Base-by-base conservation (phyloP, 2,797 vertebrate genomes). In the Sebastes minor region DNA sequence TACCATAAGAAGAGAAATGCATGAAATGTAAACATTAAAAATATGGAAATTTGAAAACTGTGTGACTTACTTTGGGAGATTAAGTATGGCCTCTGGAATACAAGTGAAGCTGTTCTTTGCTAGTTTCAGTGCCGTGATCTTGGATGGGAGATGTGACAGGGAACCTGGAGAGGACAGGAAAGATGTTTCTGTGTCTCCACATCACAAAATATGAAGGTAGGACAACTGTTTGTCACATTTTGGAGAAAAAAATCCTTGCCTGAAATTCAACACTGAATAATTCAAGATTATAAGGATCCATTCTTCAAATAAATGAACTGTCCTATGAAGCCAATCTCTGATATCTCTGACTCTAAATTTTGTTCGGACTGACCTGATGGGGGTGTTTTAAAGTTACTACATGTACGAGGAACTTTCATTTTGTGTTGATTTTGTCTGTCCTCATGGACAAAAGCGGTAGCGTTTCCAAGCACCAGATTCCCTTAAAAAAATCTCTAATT, bases 31-130 rank as follows among this genome's bases (percentile, higher is more conserved):
- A 11, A 42, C 1, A 30, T 22, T 16, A 16, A 6, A 55, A 22
- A 52, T 11, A 2, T 25, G 27, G 4, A 71, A 49, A 23, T 23
- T 23, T 23, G 23, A 23, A 23, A 23, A 33, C 46, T 1, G 13
- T 64, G 2, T 1, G n/a, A 96, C 97, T 96, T 95, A 99, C 98
- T 96, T 96, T 70, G 97, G 96, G 46, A 99, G 96, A 28, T 93
- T 89, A 27, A 97, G 95, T 77, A 99, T 87, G 16, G 94, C 89
- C 82, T 97, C 94, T 4, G 98, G 95, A 87, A 99, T 78, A 63
- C 53, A 73, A 27, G 59, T 91, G 90, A 99, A 99, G 80, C 25
- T 82, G 94, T 99, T 99, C 74, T 97, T 95, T 59, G 97, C 96
- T 66, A 99, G 93, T 90, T 97, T 99, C 83, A 99, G 42, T 4